phyloP scores from a whole-genome alignment of 1,140 invertebrate species.

The Aphaenogaster ashmeadi region DNA sequence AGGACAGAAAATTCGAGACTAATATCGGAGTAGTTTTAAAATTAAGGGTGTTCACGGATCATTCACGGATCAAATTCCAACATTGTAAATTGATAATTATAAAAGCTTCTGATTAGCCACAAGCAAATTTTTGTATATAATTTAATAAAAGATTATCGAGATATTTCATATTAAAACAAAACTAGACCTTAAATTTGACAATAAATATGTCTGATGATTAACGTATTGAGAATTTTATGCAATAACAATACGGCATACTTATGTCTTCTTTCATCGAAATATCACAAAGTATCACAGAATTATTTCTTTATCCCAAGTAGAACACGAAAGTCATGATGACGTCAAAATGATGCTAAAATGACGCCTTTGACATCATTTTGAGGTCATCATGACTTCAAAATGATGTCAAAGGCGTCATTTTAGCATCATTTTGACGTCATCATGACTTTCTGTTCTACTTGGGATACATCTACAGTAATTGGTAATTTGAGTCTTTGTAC shows the following conservation, averaged over 20 bases:
- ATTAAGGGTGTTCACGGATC: neutral
- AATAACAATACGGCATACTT: neutral
- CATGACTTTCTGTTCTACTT: no score
- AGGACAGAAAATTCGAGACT: neutral
- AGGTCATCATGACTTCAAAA: no score
- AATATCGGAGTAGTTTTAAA: neutral
- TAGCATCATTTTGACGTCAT: no score
- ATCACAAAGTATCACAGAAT: neutral
- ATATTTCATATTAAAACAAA: neutral
- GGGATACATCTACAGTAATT: no score
- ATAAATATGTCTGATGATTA: neutral
- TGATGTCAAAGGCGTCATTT: no score
- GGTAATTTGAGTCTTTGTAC: no score
- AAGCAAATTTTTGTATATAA: neutral
- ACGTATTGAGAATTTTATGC: neutral
- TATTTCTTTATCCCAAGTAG: neutral
- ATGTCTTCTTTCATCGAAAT: neutral
- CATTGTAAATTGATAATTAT: slow-evolving; percentile 21
- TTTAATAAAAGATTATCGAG: neutral
- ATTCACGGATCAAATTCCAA: neutral
- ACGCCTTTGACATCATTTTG: no score
- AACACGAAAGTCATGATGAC: no score
- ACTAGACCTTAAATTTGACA: neutral
- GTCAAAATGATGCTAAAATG: no score
- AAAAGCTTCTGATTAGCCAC: neutral